A percentile compares a stretch with the other conserved stretches of the same genome.
Evolutionary conservation across 2,888 invertebrate species (phyloP).

Genomic region (Slavum lentiscoides): DNA sequence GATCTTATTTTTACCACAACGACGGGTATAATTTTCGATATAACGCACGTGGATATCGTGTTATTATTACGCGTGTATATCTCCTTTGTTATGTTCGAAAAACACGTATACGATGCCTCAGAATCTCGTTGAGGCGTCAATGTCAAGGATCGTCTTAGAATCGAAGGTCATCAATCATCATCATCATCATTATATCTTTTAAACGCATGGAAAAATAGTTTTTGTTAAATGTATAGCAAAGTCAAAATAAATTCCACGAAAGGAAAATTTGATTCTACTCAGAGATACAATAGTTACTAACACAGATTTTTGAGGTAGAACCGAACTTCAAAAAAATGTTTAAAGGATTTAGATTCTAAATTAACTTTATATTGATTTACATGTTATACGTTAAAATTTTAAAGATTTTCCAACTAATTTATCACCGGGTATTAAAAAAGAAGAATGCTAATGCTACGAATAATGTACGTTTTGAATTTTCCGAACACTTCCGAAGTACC

Average conservation of each 20-base stretch:
- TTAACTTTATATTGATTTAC: no score
- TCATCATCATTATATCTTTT: neutral
- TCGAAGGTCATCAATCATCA: constrained; percentile 11
- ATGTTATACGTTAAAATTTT: no score
- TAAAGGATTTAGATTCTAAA: no score
- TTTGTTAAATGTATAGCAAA: neutral
- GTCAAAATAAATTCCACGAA: no score
- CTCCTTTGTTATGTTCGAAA: neutral
- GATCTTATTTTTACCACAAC: constrained; percentile 15
- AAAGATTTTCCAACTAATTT: no score
- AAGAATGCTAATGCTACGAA: no score
- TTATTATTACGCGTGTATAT: constrained; percentile 4
- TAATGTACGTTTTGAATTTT: no score
- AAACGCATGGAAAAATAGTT: neutral
- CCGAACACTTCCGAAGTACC: no score
- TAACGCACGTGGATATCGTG: neutral
- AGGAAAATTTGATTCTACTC: neutral
- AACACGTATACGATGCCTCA: neutral
- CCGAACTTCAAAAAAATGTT: no score
- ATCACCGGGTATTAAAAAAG: no score
- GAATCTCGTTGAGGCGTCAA: constrained; percentile 20
- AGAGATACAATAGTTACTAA: neutral
- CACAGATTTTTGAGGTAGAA: neutral
- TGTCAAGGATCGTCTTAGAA: constrained; percentile 4
- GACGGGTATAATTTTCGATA: neutral